Evolutionary conservation across 1,140 invertebrate genomes (phyloP).

Genomic region (Apis mellifera): Amel_HAv3.1 CM009941.2:15642501-15643000

Average conservation of each 20-base stretch:
- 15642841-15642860: conserved; percentile 93
- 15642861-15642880: conserved; percentile 88
- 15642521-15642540: conserved; percentile 63
- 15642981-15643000: conserved; percentile 85
- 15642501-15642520: conserved; percentile 62
- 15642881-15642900: conserved; percentile 89
- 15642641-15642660: conserved; percentile 96
- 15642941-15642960: conserved; percentile 1
- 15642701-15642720: conserved; percentile 90
- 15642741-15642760: too few relatives aligned
- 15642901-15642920: conserved; percentile 66
- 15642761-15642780: too few relatives aligned
- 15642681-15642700: conserved; percentile 96
- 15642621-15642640: conserved; percentile 96
- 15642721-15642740: too few relatives aligned
- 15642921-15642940: background rate
- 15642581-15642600: conserved; percentile 62
- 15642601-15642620: conserved; percentile 94
- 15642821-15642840: conserved; percentile 93
- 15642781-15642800: too few relatives aligned
- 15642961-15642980: conserved; percentile 86
- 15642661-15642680: conserved; percentile 94
- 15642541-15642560: conserved; percentile 62
- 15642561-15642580: conserved; percentile 63
- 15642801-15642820: conserved; percentile 90